A percentile compares a stretch with the other conserved stretches of the same genome.
phyloP scores from a whole-genome alignment of 2,797 vertebrate species.

The Tapera naevia region DNA sequence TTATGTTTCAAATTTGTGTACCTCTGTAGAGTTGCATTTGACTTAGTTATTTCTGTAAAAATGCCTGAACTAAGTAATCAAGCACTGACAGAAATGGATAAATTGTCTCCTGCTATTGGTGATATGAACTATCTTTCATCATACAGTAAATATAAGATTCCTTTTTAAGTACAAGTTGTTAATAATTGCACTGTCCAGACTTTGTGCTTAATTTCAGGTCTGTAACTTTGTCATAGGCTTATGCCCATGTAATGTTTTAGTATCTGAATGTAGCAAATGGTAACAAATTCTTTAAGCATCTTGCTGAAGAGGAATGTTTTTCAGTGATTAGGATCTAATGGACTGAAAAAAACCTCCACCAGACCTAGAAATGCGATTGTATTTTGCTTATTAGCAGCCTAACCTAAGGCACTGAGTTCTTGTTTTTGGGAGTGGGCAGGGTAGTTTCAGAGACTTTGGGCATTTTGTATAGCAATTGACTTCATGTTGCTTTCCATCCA shows the following conservation, averaged over 20 bases:
- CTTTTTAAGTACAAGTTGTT: background rate
- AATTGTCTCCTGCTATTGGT: background rate
- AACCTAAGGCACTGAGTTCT: background rate
- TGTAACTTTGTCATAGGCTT: background rate
- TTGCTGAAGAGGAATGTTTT: background rate
- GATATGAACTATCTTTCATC: background rate
- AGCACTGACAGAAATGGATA: background rate
- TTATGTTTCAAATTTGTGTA: background rate
- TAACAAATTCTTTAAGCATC: background rate
- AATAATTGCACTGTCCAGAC: background rate
- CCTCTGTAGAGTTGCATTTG: background rate
- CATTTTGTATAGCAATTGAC: background rate
- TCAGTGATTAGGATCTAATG: background rate
- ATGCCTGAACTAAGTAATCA: background rate
- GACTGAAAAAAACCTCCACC: background rate
- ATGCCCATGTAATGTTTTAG: background rate
- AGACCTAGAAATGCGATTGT: background rate
- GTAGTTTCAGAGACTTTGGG: background rate
- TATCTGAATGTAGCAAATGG: background rate
- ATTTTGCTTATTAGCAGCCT: background rate
- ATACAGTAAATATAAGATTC: background rate
- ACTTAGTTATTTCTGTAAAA: background rate
- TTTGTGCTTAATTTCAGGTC: background rate
- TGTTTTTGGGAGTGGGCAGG: background rate
- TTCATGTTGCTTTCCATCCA: background rate